A percentile compares a stretch with the other conserved stretches of the same genome.
These are phyloP conservation scores for Erethizon dorsatum DNA, from an alignment of 2,797 vertebrate genomes.

Conservation along the genomic window DNA sequence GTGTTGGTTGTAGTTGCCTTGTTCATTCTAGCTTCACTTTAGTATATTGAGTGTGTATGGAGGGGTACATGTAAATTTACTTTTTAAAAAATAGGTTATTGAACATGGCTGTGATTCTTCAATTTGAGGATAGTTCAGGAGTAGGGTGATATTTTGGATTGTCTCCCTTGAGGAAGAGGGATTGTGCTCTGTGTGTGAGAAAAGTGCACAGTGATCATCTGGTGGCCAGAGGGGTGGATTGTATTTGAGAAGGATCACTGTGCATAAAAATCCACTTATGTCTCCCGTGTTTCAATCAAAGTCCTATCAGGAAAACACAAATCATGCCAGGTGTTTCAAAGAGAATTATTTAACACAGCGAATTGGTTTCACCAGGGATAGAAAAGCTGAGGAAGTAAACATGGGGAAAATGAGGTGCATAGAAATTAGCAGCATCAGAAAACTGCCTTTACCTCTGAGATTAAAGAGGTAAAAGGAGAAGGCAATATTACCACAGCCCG, in stretches of 20 bases:
- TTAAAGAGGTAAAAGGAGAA: neutral
- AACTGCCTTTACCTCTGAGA: neutral
- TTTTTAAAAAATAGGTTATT: neutral
- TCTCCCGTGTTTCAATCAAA: neutral
- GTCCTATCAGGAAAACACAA: neutral
- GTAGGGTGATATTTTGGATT: neutral
- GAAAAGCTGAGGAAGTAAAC: neutral
- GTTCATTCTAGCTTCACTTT: no score
- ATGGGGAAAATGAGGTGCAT: neutral
- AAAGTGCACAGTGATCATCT: neutral
- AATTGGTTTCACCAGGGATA: neutral
- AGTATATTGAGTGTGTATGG: no score
- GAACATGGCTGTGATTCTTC: neutral
- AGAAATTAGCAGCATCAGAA: neutral
- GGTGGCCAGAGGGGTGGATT: neutral
- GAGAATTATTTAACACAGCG: neutral
- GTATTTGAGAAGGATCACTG: neutral
- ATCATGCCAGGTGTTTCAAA: neutral
- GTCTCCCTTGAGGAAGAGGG: neutral
- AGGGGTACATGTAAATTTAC: neutral
- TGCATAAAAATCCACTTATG: neutral
- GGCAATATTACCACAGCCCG: neutral
- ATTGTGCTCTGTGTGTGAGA: neutral
- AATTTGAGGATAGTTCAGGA: neutral
- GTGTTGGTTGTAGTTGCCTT: neutral